These are phyloP conservation scores for Coleophora deauratella DNA, from an alignment of 2,888 invertebrate species.

Conservation along the genomic window DNA sequence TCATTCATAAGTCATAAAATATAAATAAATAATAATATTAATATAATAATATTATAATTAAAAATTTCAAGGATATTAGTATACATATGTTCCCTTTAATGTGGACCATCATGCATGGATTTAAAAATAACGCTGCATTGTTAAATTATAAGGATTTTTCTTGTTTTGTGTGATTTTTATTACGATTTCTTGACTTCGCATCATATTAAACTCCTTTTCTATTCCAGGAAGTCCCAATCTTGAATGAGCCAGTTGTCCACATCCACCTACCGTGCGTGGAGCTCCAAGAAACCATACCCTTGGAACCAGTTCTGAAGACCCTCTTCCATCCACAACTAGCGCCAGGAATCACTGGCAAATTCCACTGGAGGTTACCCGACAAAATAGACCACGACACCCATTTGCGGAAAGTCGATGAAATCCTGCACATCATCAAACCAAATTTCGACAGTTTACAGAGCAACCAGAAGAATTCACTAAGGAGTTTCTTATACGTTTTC, in stretches of 20 bases:
- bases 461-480: constrained; percentile 54
- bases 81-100: too few species aligned
- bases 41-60: too few species aligned
- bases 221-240: constrained; percentile 44
- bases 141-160: too few species aligned
- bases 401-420: constrained; percentile 50
- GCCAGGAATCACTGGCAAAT: constrained; percentile 44
- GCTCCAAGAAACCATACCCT: constrained; percentile 43
- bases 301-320: constrained; percentile 40
- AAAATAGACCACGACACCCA: constrained; percentile 61
- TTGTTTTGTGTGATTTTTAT: too few species aligned
- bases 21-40: too few species aligned
- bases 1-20: too few species aligned
- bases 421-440: constrained; percentile 44
- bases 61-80: too few species aligned
- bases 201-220: not conserved
- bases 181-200: too few species aligned
- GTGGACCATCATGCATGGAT: too few species aligned
- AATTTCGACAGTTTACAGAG: constrained; percentile 42
- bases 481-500: constrained; percentile 53
- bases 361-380: constrained; percentile 56
- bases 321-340: constrained; percentile 45
- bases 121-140: too few species aligned
- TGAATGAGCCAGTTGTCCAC: constrained; percentile 36
- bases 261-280: constrained; percentile 55